phyloP scores from a whole-genome alignment of 2,888 invertebrate species.

The Chesias legatella region DNA sequence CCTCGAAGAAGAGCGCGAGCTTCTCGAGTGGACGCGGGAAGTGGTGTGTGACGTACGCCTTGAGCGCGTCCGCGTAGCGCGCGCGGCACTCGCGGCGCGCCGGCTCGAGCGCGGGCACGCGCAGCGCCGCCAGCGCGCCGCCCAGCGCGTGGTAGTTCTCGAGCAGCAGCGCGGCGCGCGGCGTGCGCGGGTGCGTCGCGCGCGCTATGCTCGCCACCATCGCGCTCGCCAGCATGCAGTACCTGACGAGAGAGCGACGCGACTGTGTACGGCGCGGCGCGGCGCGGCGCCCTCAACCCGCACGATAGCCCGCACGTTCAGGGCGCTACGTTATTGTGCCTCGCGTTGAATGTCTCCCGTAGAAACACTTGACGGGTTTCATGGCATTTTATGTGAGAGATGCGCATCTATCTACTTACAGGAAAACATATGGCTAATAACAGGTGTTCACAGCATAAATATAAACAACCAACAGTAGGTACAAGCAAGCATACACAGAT shows the following conservation, averaged over 20 bases:
- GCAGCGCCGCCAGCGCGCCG: slow-evolving; percentile 91
- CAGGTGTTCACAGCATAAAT: no score
- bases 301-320: no score
- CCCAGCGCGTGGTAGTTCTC: slow-evolving; percentile 97
- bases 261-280: slow-evolving; percentile 89
- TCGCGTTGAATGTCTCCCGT: no score
- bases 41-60: slow-evolving; percentile 95
- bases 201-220: slow-evolving; percentile 67
- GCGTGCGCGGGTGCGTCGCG: slow-evolving; percentile 95
- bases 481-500: no score
- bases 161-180: slow-evolving; percentile 69
- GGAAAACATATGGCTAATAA: no score
- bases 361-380: no score
- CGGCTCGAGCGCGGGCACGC: slow-evolving; percentile 92
- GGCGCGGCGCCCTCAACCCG: no score
- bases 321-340: no score
- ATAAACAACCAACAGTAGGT: no score
- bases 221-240: slow-evolving; percentile 84
- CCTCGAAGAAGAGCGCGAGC: slow-evolving; percentile 93
- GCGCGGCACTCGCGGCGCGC: slow-evolving; percentile 94
- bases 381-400: no score
- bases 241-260: slow-evolving; percentile 4
- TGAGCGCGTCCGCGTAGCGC: slow-evolving; percentile 93
- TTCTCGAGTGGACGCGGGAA: slow-evolving; percentile 87
- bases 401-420: no score